These are phyloP conservation scores for Aspidoscelis tigris DNA, from an alignment of 2,113 vertebrate species.

Conservation along the genomic window DNA sequence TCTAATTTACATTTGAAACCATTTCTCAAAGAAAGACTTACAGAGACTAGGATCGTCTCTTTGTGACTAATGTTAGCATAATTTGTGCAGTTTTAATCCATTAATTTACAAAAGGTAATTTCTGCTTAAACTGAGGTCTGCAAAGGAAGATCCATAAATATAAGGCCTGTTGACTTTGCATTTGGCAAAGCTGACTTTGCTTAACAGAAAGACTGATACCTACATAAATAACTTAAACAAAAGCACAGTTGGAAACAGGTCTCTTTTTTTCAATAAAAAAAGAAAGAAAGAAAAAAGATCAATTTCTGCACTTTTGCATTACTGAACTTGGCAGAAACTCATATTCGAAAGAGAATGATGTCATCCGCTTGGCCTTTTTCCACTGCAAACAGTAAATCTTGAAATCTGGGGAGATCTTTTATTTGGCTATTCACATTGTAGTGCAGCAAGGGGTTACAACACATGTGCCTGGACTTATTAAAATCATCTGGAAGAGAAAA, in stretches of 20 bases:
- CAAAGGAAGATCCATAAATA: constrained; percentile 57
- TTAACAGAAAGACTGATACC: constrained; percentile 55
- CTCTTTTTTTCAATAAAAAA: constrained; percentile 49
- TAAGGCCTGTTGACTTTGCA: constrained; percentile 52
- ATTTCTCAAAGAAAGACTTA: background rate
- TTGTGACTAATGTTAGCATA: constrained; percentile 56
- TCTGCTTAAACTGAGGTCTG: constrained; percentile 52
- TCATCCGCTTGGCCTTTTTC: constrained; percentile 83
- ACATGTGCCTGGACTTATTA: constrained; percentile 81
- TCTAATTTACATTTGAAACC: background rate
- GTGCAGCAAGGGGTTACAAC: constrained; percentile 80
- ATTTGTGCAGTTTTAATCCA: constrained; percentile 54
- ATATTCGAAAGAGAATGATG: constrained; percentile 80
- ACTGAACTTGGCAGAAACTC: constrained; percentile 77
- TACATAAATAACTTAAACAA: constrained; percentile 70
- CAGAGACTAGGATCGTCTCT: constrained; percentile 34
- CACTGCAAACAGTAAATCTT: constrained; percentile 83
- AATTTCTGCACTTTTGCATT: constrained; percentile 79
- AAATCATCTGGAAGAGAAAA: constrained; percentile 79
- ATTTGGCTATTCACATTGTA: constrained; percentile 84
- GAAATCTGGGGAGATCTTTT: constrained; percentile 82
- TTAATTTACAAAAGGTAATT: constrained; percentile 60
- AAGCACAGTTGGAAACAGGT: constrained; percentile 68
- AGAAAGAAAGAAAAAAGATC: constrained; percentile 73
- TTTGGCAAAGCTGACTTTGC: constrained; percentile 61